Evolutionary conservation across 2,113 vertebrate genomes (phyloP).

Genomic region (Paratilapia polleni): DNA sequence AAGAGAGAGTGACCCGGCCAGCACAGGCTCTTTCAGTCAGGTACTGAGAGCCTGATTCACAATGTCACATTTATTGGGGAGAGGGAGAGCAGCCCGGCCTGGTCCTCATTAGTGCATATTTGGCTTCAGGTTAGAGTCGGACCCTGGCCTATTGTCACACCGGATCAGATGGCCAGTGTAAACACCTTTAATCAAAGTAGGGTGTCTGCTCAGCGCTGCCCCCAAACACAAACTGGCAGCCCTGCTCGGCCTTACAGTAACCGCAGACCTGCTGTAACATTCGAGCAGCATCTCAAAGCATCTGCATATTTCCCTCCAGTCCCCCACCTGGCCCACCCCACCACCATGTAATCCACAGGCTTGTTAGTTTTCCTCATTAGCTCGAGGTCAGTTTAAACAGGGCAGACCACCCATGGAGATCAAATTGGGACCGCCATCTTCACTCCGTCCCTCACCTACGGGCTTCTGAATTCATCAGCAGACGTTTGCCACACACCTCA

Average conservation of each 20-base stretch:
- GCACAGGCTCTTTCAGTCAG: constrained; percentile 64
- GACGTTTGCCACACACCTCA: constrained; percentile 17
- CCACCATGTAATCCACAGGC: constrained; percentile 13
- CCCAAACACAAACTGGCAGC: constrained; percentile 73
- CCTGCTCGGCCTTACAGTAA: constrained; percentile 39
- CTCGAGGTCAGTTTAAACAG: constrained; percentile 55
- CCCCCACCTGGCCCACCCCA: background rate
- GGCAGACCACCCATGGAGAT: constrained; percentile 66
- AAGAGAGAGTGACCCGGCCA: background rate
- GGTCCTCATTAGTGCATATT: constrained; percentile 76
- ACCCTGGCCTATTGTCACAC: constrained; percentile 72
- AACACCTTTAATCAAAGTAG: constrained; percentile 79
- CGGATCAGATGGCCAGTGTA: constrained; percentile 72
- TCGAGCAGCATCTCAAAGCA: constrained; percentile 1
- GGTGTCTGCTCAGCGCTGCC: constrained; percentile 64
- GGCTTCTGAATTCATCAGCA: constrained; percentile 17
- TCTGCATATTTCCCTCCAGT: constrained; percentile 22
- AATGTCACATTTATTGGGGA: constrained; percentile 65
- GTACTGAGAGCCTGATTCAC: constrained; percentile 63
- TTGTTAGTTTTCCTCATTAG: constrained; percentile 65
- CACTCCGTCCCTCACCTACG: constrained; percentile 19
- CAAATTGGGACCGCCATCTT: constrained; percentile 31
- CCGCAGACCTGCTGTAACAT: constrained; percentile 54
- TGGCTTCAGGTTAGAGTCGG: constrained; percentile 59
- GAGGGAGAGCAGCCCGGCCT: constrained; percentile 46